Percentiles rank a stretch among this genome's conserved stretches.
Evolutionary conservation across 2,888 invertebrate species (phyloP).

Genomic region (Lycaena phlaeas): DNA sequence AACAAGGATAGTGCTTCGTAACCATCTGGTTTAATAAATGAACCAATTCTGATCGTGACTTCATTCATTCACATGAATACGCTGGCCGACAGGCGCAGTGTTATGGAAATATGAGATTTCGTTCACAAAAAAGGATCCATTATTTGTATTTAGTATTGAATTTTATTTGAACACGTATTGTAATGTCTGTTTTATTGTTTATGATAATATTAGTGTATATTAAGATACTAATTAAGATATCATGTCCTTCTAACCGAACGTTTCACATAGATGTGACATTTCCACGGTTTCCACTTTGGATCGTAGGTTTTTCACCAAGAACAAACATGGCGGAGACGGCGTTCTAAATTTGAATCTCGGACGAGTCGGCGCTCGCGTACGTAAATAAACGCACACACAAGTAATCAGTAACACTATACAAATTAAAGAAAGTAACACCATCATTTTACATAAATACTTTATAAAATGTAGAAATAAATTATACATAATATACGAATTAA

Average conservation of each 20-base stretch:
- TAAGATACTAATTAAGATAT: too few relatives aligned
- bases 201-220: too few relatives aligned
- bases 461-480: conserved; percentile 19
- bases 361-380: conserved; percentile 73
- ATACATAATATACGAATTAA: conserved; percentile 1
- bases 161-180: too few relatives aligned
- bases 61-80: conserved; percentile 59
- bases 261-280: conserved; percentile 35
- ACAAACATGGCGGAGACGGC: conserved; percentile 72
- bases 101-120: too few relatives aligned
- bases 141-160: too few relatives aligned
- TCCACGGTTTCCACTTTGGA: conserved; percentile 48
- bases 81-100: conserved; percentile 40
- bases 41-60: conserved; percentile 56
- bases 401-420: conserved; percentile 69
- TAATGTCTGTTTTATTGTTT: too few relatives aligned
- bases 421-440: conserved; percentile 44
- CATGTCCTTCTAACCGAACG: too few relatives aligned
- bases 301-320: conserved; percentile 68
- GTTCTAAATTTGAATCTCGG: conserved; percentile 73
- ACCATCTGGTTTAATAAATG: conserved; percentile 45
- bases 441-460: too few relatives aligned
- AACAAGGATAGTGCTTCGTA: conserved; percentile 27
- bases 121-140: too few relatives aligned
- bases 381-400: conserved; percentile 73